Base-by-base conservation (phyloP, 2,888 invertebrate genomes). In the Notodonta dromedarius region DNA sequence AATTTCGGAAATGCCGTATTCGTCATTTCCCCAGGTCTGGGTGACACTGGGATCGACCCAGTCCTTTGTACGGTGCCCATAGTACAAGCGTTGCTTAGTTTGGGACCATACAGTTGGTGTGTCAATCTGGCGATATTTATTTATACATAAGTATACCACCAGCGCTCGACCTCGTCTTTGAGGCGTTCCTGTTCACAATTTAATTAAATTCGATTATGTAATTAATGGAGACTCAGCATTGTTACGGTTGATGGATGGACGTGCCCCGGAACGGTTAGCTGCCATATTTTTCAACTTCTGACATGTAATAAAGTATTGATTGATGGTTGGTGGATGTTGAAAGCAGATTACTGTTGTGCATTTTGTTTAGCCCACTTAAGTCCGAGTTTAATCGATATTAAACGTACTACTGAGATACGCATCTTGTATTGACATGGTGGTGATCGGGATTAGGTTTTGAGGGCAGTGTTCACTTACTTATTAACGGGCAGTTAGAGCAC, bases 261-360 rank as follows among this genome's bases (percentile, higher is more conserved):
- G 58, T 67, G 55, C 76, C 76, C 71, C 73, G 76, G 64, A 81
- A 80, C 82, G 73, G 82, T 82, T 71, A 79, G 84, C 83, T 83
- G 85, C 82, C 82, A 83, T 82, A 85, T 83, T 82, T 84, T 86
- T 84, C 80, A 82, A 86, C 67, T 79, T 75, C 65, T 79, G 88
- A 85, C 84, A 74, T 81, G 85, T 83, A 86, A 88, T 85, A 79
- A 81, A 76, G 56, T 42, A 12, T 62, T 87, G 89, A 90, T 89
- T 84, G 80, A 89, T 89, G 79, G 67, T 58, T 44, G 42, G 61
- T 64, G 79, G 76, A 76, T 71, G 89, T 85, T 86, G 87, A 86
- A 83, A 86, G 84, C 77, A 77, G 77, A 87, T 84, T 86, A 83
- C 83, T 82, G 84, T 82, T 83, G 83, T 80, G 78, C 78, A 74